Conservation (phyloP, 2,888 invertebrate species). For the Acanthosepion pharaonis region DNA sequence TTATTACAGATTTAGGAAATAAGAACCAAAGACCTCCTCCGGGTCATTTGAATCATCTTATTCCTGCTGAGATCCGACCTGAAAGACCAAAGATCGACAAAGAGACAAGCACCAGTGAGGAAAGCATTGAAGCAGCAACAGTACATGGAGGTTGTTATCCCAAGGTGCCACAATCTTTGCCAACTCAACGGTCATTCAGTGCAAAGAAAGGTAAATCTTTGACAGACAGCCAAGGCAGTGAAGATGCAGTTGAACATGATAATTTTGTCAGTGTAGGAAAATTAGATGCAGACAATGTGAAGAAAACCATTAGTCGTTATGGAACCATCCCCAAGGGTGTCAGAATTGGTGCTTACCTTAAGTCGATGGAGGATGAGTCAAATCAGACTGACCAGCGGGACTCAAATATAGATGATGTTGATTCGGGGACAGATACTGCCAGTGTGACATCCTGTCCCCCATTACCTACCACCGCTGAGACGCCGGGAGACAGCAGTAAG, state of each 20-base stretch:
- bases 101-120: constrained; percentile 58
- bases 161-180: constrained; percentile 68
- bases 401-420: constrained; percentile 64
- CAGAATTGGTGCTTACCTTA: constrained; percentile 95
- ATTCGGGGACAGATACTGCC: constrained; percentile 69
- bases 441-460: constrained; percentile 67
- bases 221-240: constrained; percentile 41
- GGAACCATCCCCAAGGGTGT: constrained; percentile 97
- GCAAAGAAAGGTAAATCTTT: constrained; percentile 44
- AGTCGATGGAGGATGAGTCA: constrained; percentile 81
- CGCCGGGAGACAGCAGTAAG: constrained; percentile 48
- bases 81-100: constrained; percentile 56
- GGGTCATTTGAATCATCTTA: constrained; percentile 39
- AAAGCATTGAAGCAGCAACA: constrained; percentile 55
- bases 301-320: constrained; percentile 90
- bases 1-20: constrained; percentile 56
- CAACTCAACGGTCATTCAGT: constrained; percentile 53
- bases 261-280: constrained; percentile 82
- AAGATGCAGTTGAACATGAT: constrained; percentile 47
- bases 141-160: constrained; percentile 58
- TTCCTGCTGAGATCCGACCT: constrained; percentile 14
- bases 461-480: constrained; percentile 50
- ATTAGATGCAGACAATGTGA: constrained; percentile 94
- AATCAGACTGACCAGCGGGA: constrained; percentile 63
- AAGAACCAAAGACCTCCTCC: neutral